Percentiles rank a stretch among this genome's conserved stretches.
These are phyloP conservation scores for Oenanthe oenanthe DNA, from an alignment of 2,113 vertebrate species.

Conservation along the genomic window DNA sequence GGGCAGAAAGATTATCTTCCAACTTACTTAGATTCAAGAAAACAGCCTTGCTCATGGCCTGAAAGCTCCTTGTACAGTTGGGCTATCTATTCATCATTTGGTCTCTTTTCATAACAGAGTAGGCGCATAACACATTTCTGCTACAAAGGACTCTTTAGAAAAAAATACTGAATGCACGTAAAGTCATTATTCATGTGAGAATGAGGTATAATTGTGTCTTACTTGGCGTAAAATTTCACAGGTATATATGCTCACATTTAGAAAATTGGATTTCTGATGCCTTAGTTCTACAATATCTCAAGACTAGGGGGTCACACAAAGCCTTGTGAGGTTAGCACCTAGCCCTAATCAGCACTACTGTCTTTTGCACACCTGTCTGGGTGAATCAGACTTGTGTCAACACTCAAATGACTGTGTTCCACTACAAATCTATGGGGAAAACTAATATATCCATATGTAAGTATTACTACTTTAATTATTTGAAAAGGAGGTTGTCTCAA, in stretches of 20 bases:
- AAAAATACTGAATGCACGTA: not conserved
- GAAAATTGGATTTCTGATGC: not conserved
- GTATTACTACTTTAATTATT: not conserved
- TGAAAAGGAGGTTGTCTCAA: not conserved
- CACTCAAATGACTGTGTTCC: not conserved
- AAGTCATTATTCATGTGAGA: not conserved
- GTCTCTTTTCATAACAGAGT: not conserved
- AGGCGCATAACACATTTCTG: not conserved
- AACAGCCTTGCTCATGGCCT: not conserved
- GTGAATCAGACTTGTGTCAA: not conserved
- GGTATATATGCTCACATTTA: not conserved
- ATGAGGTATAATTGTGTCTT: not conserved
- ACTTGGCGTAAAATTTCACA: not conserved
- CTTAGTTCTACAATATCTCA: not conserved
- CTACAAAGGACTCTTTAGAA: not conserved
- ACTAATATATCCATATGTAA: not conserved
- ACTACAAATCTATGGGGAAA: not conserved
- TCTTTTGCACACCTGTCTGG: not conserved
- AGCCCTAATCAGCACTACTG: not conserved
- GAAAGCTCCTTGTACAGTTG: not conserved
- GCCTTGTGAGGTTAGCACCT: not conserved
- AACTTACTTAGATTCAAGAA: not conserved
- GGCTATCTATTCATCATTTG: not conserved
- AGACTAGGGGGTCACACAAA: not conserved
- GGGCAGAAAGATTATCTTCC: not conserved